Percentiles rank a stretch among this genome's conserved stretches.
Conservation (phyloP, 2,113 vertebrate species). For the Podarcis muralis region DNA sequence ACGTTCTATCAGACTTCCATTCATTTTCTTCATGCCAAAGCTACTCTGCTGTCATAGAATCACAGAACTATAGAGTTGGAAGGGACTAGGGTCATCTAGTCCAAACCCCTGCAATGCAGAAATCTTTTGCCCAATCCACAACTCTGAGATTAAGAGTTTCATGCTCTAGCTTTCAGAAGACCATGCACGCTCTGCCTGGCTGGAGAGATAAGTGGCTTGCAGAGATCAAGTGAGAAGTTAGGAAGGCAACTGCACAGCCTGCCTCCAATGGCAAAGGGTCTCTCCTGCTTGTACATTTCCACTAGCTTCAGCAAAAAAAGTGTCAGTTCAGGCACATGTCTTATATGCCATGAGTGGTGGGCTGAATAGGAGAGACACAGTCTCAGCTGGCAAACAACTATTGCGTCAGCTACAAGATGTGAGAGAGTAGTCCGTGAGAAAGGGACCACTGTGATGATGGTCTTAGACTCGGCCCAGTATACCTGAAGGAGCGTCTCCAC, state of each 20-base stretch:
- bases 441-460: neutral
- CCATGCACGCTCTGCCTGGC: neutral
- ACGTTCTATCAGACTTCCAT: fast-evolving
- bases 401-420: neutral
- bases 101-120: too few relatives aligned
- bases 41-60: neutral
- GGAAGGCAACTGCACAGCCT: neutral
- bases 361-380: neutral
- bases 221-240: neutral
- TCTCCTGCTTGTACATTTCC: neutral
- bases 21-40: neutral
- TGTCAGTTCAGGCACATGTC: neutral
- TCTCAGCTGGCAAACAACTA: neutral
- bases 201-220: too few relatives aligned
- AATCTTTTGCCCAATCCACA: too few relatives aligned
- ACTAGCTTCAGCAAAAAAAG: too few relatives aligned
- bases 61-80: too few relatives aligned
- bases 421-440: neutral
- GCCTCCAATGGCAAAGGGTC: neutral
- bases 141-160: too few relatives aligned
- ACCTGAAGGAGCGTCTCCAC: too few relatives aligned
- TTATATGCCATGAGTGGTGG: neutral
- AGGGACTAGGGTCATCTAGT: too few relatives aligned
- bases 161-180: too few relatives aligned
- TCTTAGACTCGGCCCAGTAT: too few relatives aligned